Conservation (phyloP, 1,140 invertebrate genomes). For the Rhyzopertha dominica region DNA sequence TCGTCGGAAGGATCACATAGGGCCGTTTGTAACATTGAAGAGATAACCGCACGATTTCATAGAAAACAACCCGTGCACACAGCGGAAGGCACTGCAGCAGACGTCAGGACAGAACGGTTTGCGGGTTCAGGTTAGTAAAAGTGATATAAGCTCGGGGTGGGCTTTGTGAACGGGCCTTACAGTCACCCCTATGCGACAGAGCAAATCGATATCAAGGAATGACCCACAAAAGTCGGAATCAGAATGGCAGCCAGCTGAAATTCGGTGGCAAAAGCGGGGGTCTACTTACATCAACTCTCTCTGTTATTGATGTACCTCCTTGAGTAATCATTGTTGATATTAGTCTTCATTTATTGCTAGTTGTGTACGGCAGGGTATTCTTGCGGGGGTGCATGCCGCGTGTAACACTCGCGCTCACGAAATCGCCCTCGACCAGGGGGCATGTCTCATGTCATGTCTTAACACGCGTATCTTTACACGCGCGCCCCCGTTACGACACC, state of each 20-base stretch:
- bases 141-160: conserved; percentile 26
- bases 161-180: conserved; percentile 35
- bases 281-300: conserved; percentile 43
- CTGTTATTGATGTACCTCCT: conserved; percentile 41
- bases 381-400: too few relatives aligned
- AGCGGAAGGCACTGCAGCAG: conserved; percentile 25
- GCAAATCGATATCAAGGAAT: conserved; percentile 41
- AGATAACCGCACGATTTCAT: conserved; percentile 26
- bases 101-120: conserved; percentile 25
- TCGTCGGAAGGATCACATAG: conserved; percentile 32
- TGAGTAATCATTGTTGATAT: conserved; percentile 41
- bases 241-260: conserved; percentile 11
- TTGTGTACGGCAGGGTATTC: too few relatives aligned
- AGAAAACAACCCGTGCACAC: conserved; percentile 22
- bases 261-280: conserved; percentile 1
- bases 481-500: conserved; percentile 24
- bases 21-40: conserved; percentile 36
- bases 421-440: conserved; percentile 20
- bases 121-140: conserved; percentile 20
- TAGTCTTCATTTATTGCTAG: conserved; percentile 45
- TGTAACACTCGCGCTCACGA: conserved; percentile 25
- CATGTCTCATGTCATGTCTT: conserved; percentile 19
- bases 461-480: conserved; percentile 15
- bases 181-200: conserved; percentile 41
- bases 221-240: conserved; percentile 36